Evolutionary conservation across 1,140 invertebrate genomes (phyloP), one percentile per base, ranked within the genome.

Genomic region (Drosophila dunni): DNA sequence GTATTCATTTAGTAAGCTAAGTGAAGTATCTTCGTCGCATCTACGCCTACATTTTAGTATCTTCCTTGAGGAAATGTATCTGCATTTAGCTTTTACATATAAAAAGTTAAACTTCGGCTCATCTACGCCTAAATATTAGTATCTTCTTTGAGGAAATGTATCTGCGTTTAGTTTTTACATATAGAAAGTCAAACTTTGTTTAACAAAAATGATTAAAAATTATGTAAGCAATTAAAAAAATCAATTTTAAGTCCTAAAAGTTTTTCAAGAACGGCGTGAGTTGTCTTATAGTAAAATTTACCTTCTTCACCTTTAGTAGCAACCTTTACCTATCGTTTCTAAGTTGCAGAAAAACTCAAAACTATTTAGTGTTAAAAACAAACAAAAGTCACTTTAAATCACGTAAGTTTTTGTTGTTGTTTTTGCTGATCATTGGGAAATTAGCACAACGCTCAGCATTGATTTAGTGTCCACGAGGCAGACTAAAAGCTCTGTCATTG

Each of bases 401-500:
- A 63, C 5, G n/a, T 36, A 29, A 34, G 33, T 36, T 61, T 17
- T 36, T 51, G 0, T 29, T 29, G 10, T 51, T n/a, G 33, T 11
- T 33, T 36, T 54, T 11, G 34, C 6, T 20, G 8, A 11, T 1
- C 13, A 54, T 77, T 60, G 34, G 53, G 71, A 71, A 78, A 78
- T 78, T 78, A 71, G 76, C 76, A 75, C 62, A 78, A 56, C 56
- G 61, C 57, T 62, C 61, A 78, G 70, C 64, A 45, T 40, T 81
- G 75, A 85, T 85, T 85, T 86, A 85, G 46, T 68, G 75, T 29
- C 71, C 76, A 72, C 80, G 63, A 79, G 80, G 62, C 71, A 44
- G 40, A 42, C 42, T 51, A 46, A 50, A 50, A 72, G 64, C 42
- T 45, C 29, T 58, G 17, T 10, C 44, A 67, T 44, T 44, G n/a